phyloP scores from a whole-genome alignment of 2,113 vertebrate species.

The Riparia riparia region DNA sequence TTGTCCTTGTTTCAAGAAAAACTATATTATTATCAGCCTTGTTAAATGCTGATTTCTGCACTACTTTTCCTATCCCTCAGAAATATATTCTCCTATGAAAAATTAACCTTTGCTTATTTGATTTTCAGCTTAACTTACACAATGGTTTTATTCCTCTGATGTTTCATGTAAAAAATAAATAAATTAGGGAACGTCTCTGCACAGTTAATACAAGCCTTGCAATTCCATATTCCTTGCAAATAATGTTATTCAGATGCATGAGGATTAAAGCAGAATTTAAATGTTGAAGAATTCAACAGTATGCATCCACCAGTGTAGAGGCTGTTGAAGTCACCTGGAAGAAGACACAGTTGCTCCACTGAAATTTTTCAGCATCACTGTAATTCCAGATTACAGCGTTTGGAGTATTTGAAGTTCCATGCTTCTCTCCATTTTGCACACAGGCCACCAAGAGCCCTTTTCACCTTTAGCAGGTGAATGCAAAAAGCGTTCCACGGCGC shows the following conservation, averaged over 20 bases:
- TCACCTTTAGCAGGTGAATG: not conserved
- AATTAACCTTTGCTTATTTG: not conserved
- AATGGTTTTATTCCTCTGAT: not conserved
- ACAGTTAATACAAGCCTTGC: not conserved
- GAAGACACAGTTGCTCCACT: not conserved
- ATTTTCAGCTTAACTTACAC: not conserved
- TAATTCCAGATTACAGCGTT: not conserved
- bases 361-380: not conserved
- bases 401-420: not conserved
- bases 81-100: not conserved
- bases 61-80: not conserved
- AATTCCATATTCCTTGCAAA: not conserved
- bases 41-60: not conserved
- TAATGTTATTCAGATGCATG: not conserved
- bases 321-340: not conserved
- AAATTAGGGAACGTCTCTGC: not conserved
- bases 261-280: not conserved
- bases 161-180: not conserved
- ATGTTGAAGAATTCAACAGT: not conserved
- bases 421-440: not conserved
- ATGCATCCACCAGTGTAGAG: rapidly evolving
- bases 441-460: not conserved
- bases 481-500: rapidly evolving
- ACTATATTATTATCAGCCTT: not conserved
- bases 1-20: not conserved